These are phyloP conservation scores for Amiota communis DNA, from an alignment of 2,888 invertebrate species.

Conservation along the genomic window DNA sequence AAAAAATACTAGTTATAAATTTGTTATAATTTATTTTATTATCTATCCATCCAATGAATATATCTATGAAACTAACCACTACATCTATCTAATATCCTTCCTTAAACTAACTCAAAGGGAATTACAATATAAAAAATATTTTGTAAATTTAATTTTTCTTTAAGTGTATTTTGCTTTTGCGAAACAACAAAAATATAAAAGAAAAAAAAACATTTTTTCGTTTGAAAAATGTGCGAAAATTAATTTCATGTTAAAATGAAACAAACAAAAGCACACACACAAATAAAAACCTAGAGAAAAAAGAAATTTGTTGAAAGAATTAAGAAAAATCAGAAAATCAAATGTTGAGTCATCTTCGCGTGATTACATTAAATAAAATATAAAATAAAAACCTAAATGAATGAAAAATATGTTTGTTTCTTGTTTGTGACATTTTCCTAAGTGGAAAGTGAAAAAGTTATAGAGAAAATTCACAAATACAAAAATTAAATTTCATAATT, in stretches of 20 bases:
- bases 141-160: no score
- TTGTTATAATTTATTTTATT: no score
- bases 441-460: not conserved
- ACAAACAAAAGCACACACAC: not conserved
- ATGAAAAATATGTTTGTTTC: no score
- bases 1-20: no score
- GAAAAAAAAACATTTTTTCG: slow-evolving; percentile 7
- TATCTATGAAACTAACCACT: no score
- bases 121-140: no score
- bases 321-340: not conserved
- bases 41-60: no score
- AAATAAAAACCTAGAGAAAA: slow-evolving; percentile 6
- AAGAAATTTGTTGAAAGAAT: not conserved
- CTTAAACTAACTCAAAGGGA: no score
- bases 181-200: not conserved
- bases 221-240: slow-evolving; percentile 28
- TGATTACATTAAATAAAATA: slow-evolving; percentile 3
- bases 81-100: no score
- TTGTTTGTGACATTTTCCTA: not conserved
- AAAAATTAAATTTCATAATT: slow-evolving; percentile 2
- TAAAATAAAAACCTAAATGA: not conserved
- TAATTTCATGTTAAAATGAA: slow-evolving; percentile 38
- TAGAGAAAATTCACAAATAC: not conserved
- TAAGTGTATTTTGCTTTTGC: no score
- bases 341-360: slow-evolving; percentile 26